phyloP scores from a whole-genome alignment of 2,888 invertebrate genomes.

The Diarsia brunnea region DNA sequence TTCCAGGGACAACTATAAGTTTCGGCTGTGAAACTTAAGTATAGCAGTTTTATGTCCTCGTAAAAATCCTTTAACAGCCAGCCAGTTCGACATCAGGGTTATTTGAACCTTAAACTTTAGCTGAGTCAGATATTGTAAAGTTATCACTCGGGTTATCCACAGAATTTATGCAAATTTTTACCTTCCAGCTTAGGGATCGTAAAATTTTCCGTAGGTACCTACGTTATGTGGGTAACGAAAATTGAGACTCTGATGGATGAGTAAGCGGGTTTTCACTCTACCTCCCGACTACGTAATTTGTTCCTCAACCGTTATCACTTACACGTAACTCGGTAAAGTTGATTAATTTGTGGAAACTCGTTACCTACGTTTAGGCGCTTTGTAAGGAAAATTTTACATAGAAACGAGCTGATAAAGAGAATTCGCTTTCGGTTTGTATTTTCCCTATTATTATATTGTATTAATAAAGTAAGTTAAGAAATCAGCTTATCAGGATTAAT shows the following conservation, averaged over 20 bases:
- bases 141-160: slow-evolving; percentile 38
- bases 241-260: slow-evolving; percentile 43
- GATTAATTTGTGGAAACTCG: slow-evolving; percentile 59
- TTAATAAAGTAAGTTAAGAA: slow-evolving; percentile 20
- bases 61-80: slow-evolving; percentile 49
- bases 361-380: slow-evolving; percentile 46
- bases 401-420: slow-evolving; percentile 49
- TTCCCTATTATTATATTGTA: slow-evolving; percentile 22
- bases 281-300: slow-evolving; percentile 47
- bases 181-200: slow-evolving; percentile 20
- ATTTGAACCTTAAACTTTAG: slow-evolving; percentile 36
- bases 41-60: slow-evolving; percentile 52
- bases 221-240: background rate
- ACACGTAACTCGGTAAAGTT: slow-evolving; percentile 49
- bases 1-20: slow-evolving; percentile 25
- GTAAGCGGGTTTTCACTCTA: slow-evolving; percentile 50
- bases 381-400: slow-evolving; percentile 56
- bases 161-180: slow-evolving; percentile 52
- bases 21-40: slow-evolving; percentile 31
- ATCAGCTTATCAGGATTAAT: slow-evolving; percentile 26
- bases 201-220: slow-evolving; percentile 36
- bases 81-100: slow-evolving; percentile 32
- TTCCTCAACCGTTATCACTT: slow-evolving; percentile 55
- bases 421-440: slow-evolving; percentile 2
- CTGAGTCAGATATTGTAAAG: slow-evolving; percentile 27